phyloP scores from a whole-genome alignment of 2,797 vertebrate genomes.

The Myripristis jacobus region DNA sequence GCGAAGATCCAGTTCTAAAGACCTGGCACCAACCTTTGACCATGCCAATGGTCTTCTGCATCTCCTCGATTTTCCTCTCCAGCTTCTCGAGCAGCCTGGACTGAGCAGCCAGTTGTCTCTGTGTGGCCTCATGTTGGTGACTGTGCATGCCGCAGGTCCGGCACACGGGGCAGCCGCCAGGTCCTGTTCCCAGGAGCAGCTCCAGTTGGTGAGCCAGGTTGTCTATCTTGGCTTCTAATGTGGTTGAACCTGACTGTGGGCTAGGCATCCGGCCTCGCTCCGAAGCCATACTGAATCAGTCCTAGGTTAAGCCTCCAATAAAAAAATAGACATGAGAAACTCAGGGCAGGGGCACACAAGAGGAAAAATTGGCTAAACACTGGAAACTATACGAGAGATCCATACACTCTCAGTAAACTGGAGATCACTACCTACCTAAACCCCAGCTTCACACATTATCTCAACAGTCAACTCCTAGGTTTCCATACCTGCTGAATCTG shows the following conservation, averaged over 20 bases:
- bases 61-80: conserved; percentile 57
- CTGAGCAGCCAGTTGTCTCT: conserved; percentile 50
- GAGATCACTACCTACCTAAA: background rate
- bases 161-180: conserved; percentile 51
- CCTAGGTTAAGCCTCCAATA: background rate
- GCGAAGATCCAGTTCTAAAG: too few relatives aligned
- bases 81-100: conserved; percentile 52
- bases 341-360: too few relatives aligned
- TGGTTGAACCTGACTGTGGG: conserved; percentile 17
- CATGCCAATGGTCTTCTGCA: conserved; percentile 50
- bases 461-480: background rate
- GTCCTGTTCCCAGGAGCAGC: conserved; percentile 38
- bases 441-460: background rate
- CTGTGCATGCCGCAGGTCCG: conserved; percentile 54
- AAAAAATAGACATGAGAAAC: too few relatives aligned
- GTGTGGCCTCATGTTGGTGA: conserved; percentile 38
- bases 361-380: too few relatives aligned
- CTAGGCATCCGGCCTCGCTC: conserved; percentile 17
- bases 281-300: conserved; percentile 32
- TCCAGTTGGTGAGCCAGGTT: conserved; percentile 58
- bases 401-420: too few relatives aligned
- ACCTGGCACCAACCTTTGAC: conserved; percentile 13
- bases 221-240: conserved; percentile 65
- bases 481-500: conserved; percentile 1
- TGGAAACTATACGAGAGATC: too few relatives aligned